A percentile compares a stretch with the other conserved stretches of the same genome.
Evolutionary conservation across 2,797 vertebrate genomes (phyloP).

Genomic region (Microctenopoma steveboyesi): DNA sequence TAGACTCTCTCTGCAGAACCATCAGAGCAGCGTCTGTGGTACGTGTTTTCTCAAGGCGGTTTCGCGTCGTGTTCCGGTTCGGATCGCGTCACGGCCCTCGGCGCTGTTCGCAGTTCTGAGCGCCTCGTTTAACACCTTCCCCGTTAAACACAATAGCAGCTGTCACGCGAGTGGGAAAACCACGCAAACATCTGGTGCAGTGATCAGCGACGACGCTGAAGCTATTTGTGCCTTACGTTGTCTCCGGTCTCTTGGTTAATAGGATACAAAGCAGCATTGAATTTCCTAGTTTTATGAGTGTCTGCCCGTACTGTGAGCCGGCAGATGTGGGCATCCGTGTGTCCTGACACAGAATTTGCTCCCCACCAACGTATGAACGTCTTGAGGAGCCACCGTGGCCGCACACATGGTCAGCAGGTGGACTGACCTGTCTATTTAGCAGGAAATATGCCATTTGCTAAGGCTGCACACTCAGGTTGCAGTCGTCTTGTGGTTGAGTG

Average conservation of each 20-base stretch:
- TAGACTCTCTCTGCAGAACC: conserved; percentile 19
- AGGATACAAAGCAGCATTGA: conserved; percentile 33
- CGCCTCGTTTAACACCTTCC: conserved; percentile 65
- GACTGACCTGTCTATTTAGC: conserved; percentile 59
- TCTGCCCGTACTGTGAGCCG: conserved; percentile 45
- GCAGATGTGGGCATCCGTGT: conserved; percentile 23
- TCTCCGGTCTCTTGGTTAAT: conserved; percentile 45
- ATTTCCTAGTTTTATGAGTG: conserved; percentile 30
- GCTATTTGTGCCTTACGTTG: conserved; percentile 57
- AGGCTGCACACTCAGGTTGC: conserved; percentile 52
- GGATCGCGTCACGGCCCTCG: conserved; percentile 34
- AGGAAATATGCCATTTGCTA: conserved; percentile 54
- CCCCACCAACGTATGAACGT: conserved; percentile 16
- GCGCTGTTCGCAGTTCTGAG: conserved; percentile 54
- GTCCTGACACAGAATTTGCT: conserved; percentile 48
- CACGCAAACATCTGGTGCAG: conserved; percentile 50
- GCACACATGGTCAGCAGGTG: conserved; percentile 66
- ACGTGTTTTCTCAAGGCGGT: conserved; percentile 31
- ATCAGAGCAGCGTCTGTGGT: conserved; percentile 15
- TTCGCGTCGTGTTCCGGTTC: conserved; percentile 34
- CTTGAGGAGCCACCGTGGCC: conserved; percentile 28
- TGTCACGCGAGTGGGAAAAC: conserved; percentile 67
- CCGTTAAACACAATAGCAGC: conserved; percentile 69
- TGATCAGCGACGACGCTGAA: conserved; percentile 54
- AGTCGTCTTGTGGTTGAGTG: conserved; percentile 54